Conservation (phyloP, 2,888 invertebrate genomes). For the Magallana nippona region DNA sequence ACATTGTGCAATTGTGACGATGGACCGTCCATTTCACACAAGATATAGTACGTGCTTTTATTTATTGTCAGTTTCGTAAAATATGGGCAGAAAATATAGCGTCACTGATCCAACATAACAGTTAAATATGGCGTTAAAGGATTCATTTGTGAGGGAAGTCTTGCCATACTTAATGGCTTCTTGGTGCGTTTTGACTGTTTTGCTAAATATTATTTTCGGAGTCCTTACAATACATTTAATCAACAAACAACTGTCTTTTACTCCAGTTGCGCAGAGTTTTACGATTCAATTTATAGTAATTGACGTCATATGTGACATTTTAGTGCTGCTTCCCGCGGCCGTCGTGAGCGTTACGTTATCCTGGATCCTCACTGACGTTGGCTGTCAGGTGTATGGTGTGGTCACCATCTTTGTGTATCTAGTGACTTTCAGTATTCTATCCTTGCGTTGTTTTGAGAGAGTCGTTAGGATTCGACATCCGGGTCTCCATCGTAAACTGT, state of each 20-base stretch:
- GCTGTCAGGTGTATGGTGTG: constrained; percentile 35
- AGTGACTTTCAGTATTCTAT: constrained; percentile 19
- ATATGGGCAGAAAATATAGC: no score
- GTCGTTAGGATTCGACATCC: neutral
- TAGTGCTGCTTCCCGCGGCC: constrained; percentile 32
- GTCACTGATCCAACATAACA: no score
- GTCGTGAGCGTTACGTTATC: constrained; percentile 11
- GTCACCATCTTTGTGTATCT: constrained; percentile 30
- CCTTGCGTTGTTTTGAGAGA: constrained; percentile 31
- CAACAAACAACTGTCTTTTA: constrained; percentile 31
- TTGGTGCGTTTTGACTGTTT: neutral
- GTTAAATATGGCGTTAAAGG: constrained; percentile 23
- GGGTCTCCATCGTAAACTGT: neutral
- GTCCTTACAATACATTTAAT: neutral
- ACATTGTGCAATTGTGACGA: no score
- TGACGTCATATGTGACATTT: constrained; percentile 4
- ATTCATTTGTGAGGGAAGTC: constrained; percentile 30
- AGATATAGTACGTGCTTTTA: no score
- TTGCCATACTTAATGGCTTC: constrained; percentile 30
- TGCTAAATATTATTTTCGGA: constrained; percentile 15
- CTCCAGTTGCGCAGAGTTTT: constrained; percentile 21
- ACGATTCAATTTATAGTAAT: constrained; percentile 36
- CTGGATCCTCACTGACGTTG: constrained; percentile 32
- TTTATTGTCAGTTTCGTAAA: no score
- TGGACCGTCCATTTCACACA: no score